Evolutionary conservation across 1,140 invertebrate species (phyloP), one percentile per base, ranked within the genome.

Genomic region (Bilobella aurantiaca): DNA sequence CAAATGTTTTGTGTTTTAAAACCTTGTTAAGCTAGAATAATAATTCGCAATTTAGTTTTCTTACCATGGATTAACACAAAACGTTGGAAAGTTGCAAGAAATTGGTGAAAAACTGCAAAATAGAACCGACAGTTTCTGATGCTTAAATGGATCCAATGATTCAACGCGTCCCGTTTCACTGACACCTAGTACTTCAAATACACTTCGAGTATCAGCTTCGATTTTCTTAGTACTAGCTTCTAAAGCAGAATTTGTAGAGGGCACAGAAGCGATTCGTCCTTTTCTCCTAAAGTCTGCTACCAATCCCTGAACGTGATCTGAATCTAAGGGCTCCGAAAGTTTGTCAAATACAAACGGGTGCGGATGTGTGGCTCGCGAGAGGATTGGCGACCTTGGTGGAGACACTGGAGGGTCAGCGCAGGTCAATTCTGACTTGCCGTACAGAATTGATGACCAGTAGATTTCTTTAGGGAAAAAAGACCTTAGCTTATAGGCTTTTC

Each of bases 101-200:
- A 85, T 84, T 67, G 84, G 83, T 63, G 90, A 88, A 75, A 90
- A 96, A 76, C 91, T 96, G 75, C 92, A 96, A 75, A 97, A 93
- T 30, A 98, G 79, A 30, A 98, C 87, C 3, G 90, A 85, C 8
- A 98, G 77, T 42, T 85, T 79, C 79, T 98, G 95, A 78, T 98
- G 95, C 77, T 88, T 88, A 56, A 82, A 82, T 0, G 89, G 87
- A 75, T 93, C 87, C 1, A 98, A 78, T 27, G 91, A 90, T 77
- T 98, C 94, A 8, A 83, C 71, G 73, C 79, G 62, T 37, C 71
- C 71, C 47, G 72, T 68, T n/a, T 27, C 59, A 37, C 29, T 53
- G 12, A 3, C 5, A 23, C 23, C 49, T 5, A 53, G 23, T 18
- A 53, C 57, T 29, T 23, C 57, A 37, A 18, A 46, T 16, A 42